Percentiles rank a stretch among this genome's conserved stretches.
These are phyloP conservation scores for Pseudochirops corinnae DNA, from an alignment of 2,797 vertebrate species.

Conservation along the genomic window DNA sequence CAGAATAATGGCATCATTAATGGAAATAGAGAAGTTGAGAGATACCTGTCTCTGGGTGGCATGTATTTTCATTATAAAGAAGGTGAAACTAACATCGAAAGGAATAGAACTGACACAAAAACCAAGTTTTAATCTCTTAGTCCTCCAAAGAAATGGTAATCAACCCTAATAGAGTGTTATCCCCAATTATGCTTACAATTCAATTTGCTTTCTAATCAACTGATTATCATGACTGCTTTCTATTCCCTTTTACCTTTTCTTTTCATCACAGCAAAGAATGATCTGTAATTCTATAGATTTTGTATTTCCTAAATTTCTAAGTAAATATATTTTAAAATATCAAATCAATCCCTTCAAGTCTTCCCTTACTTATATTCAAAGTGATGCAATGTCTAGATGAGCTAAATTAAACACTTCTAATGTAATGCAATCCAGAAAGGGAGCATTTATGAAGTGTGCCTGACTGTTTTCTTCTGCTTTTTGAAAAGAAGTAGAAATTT, in stretches of 20 bases:
- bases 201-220: constrained; percentile 42
- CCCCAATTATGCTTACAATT: not conserved
- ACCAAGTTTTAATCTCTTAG: not conserved
- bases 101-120: not conserved
- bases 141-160: constrained; percentile 20
- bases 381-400: constrained; percentile 14
- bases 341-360: constrained; percentile 31
- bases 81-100: not conserved
- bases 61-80: not conserved
- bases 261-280: not conserved
- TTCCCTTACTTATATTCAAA: constrained; percentile 43
- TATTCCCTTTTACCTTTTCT: constrained; percentile 41
- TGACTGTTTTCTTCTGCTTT: constrained; percentile 16
- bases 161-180: constrained; percentile 2
- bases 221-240: constrained; percentile 19
- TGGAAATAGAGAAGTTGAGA: not conserved
- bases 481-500: constrained; percentile 34
- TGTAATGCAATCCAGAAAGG: constrained; percentile 14
- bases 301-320: constrained; percentile 23
- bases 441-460: not conserved
- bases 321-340: constrained; percentile 21
- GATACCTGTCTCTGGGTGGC: not conserved
- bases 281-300: constrained; percentile 1
- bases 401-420: constrained; percentile 3
- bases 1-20: not conserved